A percentile compares a stretch with the other conserved stretches of the same genome.
Evolutionary conservation across 2,113 vertebrate species (phyloP).

Genomic region (Passer domesticus): DNA sequence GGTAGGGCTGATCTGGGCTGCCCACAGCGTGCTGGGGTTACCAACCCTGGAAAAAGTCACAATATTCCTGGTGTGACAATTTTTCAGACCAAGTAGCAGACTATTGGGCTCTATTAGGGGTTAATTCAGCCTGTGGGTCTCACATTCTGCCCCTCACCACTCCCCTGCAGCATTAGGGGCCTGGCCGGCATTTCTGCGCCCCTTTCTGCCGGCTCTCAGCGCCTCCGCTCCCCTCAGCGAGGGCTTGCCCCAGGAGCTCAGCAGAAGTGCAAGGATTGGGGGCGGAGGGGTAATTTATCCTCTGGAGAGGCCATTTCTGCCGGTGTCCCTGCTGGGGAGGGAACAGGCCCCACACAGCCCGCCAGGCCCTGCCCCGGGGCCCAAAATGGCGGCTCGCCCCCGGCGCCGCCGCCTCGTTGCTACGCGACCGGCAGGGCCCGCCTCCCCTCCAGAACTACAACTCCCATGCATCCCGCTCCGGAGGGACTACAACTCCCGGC

Average conservation of each 20-base stretch:
- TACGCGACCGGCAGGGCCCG: not conserved
- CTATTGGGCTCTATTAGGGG: not conserved
- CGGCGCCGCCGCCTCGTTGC: not conserved
- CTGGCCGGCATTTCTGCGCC: not conserved
- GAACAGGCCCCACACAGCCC: rapidly evolving
- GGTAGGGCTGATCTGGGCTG: not conserved
- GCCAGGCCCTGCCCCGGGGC: rapidly evolving
- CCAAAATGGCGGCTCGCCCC: constrained; percentile 8
- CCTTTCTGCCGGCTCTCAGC: not conserved
- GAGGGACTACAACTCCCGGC: not conserved
- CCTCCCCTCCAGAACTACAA: not conserved
- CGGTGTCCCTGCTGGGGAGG: rapidly evolving
- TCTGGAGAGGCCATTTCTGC: rapidly evolving
- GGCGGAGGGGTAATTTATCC: rapidly evolving
- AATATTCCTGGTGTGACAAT: not conserved
- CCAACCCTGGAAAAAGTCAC: not conserved
- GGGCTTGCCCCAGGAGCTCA: not conserved
- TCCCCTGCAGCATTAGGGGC: rapidly evolving
- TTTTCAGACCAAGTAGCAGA: not conserved
- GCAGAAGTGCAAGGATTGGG: rapidly evolving
- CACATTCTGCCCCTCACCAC: not conserved
- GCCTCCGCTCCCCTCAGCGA: rapidly evolving
- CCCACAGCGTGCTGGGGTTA: rapidly evolving
- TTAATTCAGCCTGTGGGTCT: not conserved
- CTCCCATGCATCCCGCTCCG: rapidly evolving